phyloP scores from a whole-genome alignment of 2,797 vertebrate species.

The Sibirionetta formosa region DNA sequence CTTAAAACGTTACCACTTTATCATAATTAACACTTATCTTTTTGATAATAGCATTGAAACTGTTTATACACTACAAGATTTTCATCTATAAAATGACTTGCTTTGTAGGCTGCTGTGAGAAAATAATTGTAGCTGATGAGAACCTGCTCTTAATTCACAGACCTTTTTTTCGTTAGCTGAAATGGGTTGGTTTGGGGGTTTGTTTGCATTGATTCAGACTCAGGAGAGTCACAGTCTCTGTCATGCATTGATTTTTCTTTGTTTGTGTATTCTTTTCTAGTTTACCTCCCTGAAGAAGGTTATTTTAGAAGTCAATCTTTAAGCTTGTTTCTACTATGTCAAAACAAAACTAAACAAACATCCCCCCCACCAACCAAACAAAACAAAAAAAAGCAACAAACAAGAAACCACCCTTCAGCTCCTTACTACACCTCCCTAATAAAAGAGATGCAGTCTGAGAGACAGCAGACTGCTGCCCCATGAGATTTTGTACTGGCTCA shows the following conservation, averaged over 20 bases:
- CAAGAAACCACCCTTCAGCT: no score
- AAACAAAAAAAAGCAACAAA: not conserved
- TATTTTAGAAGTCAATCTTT: not conserved
- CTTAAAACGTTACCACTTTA: not conserved
- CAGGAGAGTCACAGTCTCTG: not conserved
- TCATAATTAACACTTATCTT: not conserved
- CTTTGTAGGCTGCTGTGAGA: not conserved
- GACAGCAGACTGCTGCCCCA: not conserved
- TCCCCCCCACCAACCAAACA: not conserved
- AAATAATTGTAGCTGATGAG: not conserved
- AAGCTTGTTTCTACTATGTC: not conserved
- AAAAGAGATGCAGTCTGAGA: no score
- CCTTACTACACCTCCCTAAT: no score
- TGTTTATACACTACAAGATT: not conserved
- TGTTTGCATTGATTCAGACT: constrained; percentile 8
- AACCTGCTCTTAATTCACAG: not conserved
- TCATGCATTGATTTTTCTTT: not conserved
- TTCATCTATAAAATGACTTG: not conserved
- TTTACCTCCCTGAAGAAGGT: not conserved
- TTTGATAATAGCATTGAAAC: not conserved
- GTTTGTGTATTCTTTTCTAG: not conserved
- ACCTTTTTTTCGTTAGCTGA: not conserved
- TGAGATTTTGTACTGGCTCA: not conserved
- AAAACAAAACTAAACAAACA: not conserved
- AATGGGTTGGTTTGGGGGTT: not conserved